Conservation (phyloP, 2,888 invertebrate species). For the Cheilosia vernalis region DNA sequence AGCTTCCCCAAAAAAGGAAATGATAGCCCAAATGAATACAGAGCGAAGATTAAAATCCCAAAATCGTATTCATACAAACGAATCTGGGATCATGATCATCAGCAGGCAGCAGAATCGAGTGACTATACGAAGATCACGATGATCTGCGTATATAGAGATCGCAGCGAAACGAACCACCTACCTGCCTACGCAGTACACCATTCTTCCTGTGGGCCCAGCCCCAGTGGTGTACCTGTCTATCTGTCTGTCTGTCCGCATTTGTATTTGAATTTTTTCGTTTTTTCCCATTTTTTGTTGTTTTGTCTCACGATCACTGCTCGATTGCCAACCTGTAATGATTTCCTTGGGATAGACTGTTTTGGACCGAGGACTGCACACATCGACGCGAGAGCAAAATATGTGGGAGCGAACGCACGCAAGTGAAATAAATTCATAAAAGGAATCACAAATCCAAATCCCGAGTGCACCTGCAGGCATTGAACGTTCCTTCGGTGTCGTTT, state of each 20-base stretch:
- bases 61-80: constrained; percentile 72
- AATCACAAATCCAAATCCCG: constrained; percentile 49
- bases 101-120: constrained; percentile 29
- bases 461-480: constrained; percentile 64
- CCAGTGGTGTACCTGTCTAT: constrained; percentile 73
- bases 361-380: constrained; percentile 62
- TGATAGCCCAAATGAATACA: constrained; percentile 67
- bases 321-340: constrained; percentile 75
- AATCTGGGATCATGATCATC: constrained; percentile 34
- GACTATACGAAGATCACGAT: constrained; percentile 54
- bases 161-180: constrained; percentile 52
- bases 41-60: constrained; percentile 67
- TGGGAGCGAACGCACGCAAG: constrained; percentile 70
- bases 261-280: constrained; percentile 60
- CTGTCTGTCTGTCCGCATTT: constrained; percentile 69
- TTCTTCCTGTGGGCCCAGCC: constrained; percentile 71
- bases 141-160: constrained; percentile 73
- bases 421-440: constrained; percentile 71
- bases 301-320: constrained; percentile 69
- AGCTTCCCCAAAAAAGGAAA: constrained; percentile 69
- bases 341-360: constrained; percentile 64
- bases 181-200: constrained; percentile 70
- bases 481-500: constrained; percentile 21
- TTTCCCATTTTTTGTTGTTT: constrained; percentile 31
- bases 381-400: constrained; percentile 41